phyloP scores from a whole-genome alignment of 1,140 invertebrate species.

The Neelides sp. region DNA sequence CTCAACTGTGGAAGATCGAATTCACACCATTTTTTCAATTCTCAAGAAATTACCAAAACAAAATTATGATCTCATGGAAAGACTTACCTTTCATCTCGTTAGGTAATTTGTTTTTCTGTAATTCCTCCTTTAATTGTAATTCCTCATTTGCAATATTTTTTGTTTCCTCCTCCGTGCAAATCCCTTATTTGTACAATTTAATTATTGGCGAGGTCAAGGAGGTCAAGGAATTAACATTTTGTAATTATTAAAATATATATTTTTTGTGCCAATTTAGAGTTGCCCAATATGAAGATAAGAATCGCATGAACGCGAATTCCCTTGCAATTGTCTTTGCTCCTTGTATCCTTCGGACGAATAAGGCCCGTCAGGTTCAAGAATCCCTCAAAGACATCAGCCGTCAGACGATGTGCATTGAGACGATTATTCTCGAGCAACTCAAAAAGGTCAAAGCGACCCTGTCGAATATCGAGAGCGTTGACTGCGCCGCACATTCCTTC shows the following conservation, averaged over 20 bases:
- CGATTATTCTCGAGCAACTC: constrained; percentile 51
- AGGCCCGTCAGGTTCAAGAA: constrained; percentile 43
- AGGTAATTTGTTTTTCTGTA: constrained; percentile 39
- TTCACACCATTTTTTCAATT: constrained; percentile 70
- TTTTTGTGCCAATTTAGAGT: constrained; percentile 42
- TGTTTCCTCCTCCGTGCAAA: too few species aligned
- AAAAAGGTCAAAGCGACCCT: constrained; percentile 54
- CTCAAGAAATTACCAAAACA: constrained; percentile 76
- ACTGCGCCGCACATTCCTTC: constrained; percentile 63
- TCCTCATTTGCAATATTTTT: too few species aligned
- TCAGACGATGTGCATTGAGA: constrained; percentile 74
- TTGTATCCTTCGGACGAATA: constrained; percentile 54
- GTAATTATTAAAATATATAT: too few species aligned
- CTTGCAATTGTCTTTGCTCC: constrained; percentile 91
- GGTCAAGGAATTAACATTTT: too few species aligned
- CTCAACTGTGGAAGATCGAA: constrained; percentile 63
- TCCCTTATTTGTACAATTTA: too few species aligned
- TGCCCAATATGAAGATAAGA: constrained; percentile 70
- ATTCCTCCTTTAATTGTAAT: too few species aligned
- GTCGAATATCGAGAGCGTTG: constrained; percentile 75
- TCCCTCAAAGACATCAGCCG: constrained; percentile 49
- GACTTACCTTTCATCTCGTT: constrained; percentile 84
- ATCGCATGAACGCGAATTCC: constrained; percentile 81
- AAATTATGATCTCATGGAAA: constrained; percentile 82
- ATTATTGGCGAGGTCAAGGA: too few species aligned